Conservation (phyloP, 1,140 invertebrate genomes). For the Drosophila auraria region DNA sequence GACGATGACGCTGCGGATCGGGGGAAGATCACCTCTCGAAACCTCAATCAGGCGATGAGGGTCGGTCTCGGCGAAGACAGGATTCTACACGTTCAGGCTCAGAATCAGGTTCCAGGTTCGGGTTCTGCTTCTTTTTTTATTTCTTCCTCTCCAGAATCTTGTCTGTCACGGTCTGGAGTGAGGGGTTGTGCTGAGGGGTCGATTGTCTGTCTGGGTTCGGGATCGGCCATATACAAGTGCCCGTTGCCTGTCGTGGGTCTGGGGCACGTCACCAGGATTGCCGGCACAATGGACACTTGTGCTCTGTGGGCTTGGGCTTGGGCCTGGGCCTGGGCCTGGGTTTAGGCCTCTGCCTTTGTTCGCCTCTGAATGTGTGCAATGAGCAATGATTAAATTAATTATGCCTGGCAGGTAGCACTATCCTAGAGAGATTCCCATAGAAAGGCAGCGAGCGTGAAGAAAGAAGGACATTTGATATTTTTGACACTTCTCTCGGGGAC, state of each 20-base stretch:
- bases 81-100: conserved; percentile 28
- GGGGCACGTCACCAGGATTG: conserved; percentile 72
- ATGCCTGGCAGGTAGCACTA: conserved; percentile 68
- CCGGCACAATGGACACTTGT: conserved; percentile 73
- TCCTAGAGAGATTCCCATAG: conserved; percentile 47
- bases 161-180: conserved; percentile 52
- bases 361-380: conserved; percentile 59
- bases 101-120: conserved; percentile 22
- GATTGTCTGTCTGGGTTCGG: conserved; percentile 31
- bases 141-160: conserved; percentile 33
- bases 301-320: conserved; percentile 35
- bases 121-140: conserved; percentile 12
- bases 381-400: conserved; percentile 82
- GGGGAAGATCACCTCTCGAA: conserved; percentile 63
- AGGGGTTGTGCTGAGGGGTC: conserved; percentile 45
- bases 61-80: conserved; percentile 17
- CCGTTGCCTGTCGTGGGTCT: conserved; percentile 62
- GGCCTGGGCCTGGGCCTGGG: conserved; percentile 6
- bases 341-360: conserved; percentile 32
- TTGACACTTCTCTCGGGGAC: conserved; percentile 70
- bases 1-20: conserved; percentile 45
- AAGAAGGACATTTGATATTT: conserved; percentile 81
- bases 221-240: conserved; percentile 36
- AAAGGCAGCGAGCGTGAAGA: conserved; percentile 68
- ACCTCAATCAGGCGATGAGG: conserved; percentile 67